Evolutionary conservation across 2,888 invertebrate genomes (phyloP), one percentile per base, ranked within the genome.

Genomic region (Oconnorella tubifera): DNA sequence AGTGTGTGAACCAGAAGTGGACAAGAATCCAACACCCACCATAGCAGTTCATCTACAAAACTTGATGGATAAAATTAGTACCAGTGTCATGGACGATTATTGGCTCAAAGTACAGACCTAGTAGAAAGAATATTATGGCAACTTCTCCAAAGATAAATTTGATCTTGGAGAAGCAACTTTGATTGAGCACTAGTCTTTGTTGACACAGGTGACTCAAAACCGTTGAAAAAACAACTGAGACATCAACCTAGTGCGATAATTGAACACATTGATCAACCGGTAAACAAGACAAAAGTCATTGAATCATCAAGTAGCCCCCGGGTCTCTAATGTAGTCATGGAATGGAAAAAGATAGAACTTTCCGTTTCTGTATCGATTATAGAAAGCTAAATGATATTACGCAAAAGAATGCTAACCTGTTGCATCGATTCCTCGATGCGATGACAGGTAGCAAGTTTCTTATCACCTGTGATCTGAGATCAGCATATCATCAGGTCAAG

Each of bases 101-200:
- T n/a, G n/a, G n/a, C n/a, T n/a, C n/a, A n/a, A n/a, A n/a, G n/a
- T n/a, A n/a, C n/a, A n/a, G n/a, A n/a, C n/a, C n/a, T n/a, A n/a
- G n/a, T n/a, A n/a, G n/a, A n/a, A n/a, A n/a, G n/a, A n/a, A n/a
- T n/a, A n/a, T n/a, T n/a, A n/a, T n/a, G 53, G 25, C 25, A 51
- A 23, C 6, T 51, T 51, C 25, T 51, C 53, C 14, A 51, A 6
- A 19, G 53, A 23, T 4, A 4, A 6, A 56, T 56, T 27, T 27
- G 56, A 62, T 25, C 27, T 62, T n/a, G 62, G 62, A 4, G 3
- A 48, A 6, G 33, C 62, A 3, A 23, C 4, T 10, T 33, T 28
- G 10, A n/a, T n/a, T n/a, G n/a, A n/a, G n/a, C 62, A 62, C 33
- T 3, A n/a, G n/a, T n/a, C n/a, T n/a, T n/a, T 3, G 56, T 62